Base-by-base conservation (phyloP, 1,140 invertebrate species). In the Reticulitermes speratus region DNA sequence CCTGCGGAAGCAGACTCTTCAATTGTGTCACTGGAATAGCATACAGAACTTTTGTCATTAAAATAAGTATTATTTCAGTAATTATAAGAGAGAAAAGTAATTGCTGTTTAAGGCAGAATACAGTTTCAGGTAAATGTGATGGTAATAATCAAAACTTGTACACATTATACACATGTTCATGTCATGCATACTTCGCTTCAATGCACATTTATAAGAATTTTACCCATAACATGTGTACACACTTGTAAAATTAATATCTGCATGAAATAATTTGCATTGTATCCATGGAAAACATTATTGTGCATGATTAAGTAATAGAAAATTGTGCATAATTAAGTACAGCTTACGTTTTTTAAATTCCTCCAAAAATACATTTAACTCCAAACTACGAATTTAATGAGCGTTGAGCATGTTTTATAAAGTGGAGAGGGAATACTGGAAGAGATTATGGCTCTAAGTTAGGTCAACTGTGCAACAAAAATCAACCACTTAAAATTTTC, bases 121-220 rank as follows among this genome's bases (percentile, higher is more conserved):
- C 65, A 75, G 7, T 30, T 75, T 75, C 25, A 75, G n/a, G n/a
- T 75, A 75, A 75, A 75, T 75, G 65, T 75, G 65, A 75, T 75
- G 65, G 65, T 75, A 75, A 30, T 75, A 75, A 30, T 75, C 65
- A 75, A 75, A 75, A 75, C 25, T n/a, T 75, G 65, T 75, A 75
- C 16, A 30, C 59, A 75, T 19, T 75, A 8, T 8, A 75, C 25
- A 75, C 65, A 75, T 14, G n/a, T 75, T 30, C 25, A 75, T 75
- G 65, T 75, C 25, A 75, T 75, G 7, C 65, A 75, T 25, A 75
- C 6, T n/a, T 30, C 55, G 21, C 55, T 7, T 30, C 9, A 25
- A 30, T n/a, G 25, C 25, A 65, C 8, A 65, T 19, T 25, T 8
- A 25, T 65, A 65, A 65, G 21, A 19, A 65, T 65, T 75, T 75